These are phyloP conservation scores for Drosophila quadrilineata DNA, from an alignment of 1,140 invertebrate species.

Conservation along the genomic window DNA sequence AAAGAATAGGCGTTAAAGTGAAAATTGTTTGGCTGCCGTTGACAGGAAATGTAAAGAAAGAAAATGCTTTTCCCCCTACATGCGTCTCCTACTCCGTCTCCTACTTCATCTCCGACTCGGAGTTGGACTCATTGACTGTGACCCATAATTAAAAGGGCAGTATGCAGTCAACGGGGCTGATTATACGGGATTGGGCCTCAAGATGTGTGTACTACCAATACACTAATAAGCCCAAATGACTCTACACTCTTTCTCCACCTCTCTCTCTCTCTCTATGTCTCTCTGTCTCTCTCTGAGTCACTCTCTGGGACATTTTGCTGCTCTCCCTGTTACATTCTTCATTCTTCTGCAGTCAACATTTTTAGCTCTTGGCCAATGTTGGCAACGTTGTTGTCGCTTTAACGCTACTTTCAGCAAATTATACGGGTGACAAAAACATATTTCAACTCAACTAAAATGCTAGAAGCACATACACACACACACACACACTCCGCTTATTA, in stretches of 20 bases:
- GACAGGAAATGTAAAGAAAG: conserved; percentile 71
- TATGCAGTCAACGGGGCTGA: conserved; percentile 37
- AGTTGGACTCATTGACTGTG: conserved; percentile 71
- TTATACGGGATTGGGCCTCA: conserved; percentile 72
- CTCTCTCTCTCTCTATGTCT: too few relatives aligned
- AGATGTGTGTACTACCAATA: conserved; percentile 52
- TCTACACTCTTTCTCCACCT: too few relatives aligned
- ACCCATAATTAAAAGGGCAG: conserved; percentile 65
- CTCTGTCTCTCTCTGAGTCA: conserved; percentile 28
- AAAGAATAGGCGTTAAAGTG: conserved; percentile 72
- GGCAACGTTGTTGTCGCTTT: conserved; percentile 66
- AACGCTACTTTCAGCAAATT: conserved; percentile 68
- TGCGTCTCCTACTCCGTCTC: conserved; percentile 27
- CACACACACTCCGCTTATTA: conserved; percentile 34
- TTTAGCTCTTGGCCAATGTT: conserved; percentile 16
- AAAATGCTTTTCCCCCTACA: too few relatives aligned
- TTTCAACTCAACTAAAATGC: conserved; percentile 54
- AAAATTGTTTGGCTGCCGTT: conserved; percentile 61
- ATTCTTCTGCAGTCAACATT: not conserved
- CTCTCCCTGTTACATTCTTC: not conserved
- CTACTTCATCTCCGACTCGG: conserved; percentile 36
- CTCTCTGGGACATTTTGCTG: too few relatives aligned
- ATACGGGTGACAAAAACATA: conserved; percentile 78
- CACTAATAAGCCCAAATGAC: conserved; percentile 40
- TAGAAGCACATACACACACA: conserved; percentile 39